phyloP scores from a whole-genome alignment of 2,888 invertebrate genomes.

The Adineta ricciae region DNA sequence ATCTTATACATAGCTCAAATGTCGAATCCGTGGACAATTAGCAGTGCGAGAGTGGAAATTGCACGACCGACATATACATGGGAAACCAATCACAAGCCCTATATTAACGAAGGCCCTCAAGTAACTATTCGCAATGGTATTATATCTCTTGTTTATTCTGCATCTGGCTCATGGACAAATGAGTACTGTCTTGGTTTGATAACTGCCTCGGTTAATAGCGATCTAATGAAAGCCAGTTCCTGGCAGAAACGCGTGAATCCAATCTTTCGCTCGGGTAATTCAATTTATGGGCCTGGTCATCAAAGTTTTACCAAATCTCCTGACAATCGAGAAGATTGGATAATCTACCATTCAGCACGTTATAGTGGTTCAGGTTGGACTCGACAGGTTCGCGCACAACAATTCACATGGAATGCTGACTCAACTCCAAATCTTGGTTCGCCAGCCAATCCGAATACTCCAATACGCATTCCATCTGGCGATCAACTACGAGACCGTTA shows the following conservation, averaged over 20 bases:
- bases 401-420: neutral
- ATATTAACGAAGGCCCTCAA: conserved; percentile 17
- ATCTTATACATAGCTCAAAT: conserved; percentile 5
- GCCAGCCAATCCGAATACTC: neutral
- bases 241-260: neutral
- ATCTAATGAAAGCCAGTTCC: neutral
- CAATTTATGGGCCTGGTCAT: neutral
- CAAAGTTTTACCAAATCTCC: conserved; percentile 14
- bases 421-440: neutral
- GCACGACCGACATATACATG: neutral
- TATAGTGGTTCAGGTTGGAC: neutral
- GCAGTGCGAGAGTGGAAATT: conserved; percentile 10
- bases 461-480: neutral
- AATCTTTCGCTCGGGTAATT: neutral
- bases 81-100: neutral
- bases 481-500: neutral
- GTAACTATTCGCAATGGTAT: neutral
- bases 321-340: conserved; percentile 5
- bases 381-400: neutral
- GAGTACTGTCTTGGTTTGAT: conserved; percentile 10
- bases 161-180: conserved; percentile 19
- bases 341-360: conserved; percentile 3
- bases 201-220: neutral
- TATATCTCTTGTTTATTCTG: conserved; percentile 8
- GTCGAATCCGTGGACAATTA: conserved; percentile 15